A percentile compares a stretch with the other conserved stretches of the same genome.
Conservation (phyloP, 1,140 invertebrate species). For the Pseudoatta argentina region DNA sequence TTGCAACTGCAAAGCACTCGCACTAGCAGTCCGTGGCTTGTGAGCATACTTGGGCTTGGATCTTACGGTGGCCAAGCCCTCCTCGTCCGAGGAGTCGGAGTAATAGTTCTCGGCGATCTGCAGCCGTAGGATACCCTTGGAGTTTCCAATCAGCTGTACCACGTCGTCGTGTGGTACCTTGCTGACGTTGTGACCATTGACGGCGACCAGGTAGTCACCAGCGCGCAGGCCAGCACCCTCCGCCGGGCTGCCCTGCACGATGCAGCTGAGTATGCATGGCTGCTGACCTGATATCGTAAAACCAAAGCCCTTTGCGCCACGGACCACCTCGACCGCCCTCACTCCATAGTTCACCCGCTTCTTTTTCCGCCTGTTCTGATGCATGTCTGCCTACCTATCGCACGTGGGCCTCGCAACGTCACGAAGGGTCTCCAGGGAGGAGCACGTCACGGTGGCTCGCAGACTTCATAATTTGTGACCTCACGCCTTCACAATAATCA, state of each 20-base stretch:
- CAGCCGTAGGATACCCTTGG: conserved; percentile 92
- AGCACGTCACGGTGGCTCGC: background rate
- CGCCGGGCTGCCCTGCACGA: conserved; percentile 94
- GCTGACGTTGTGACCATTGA: conserved; percentile 95
- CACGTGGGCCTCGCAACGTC: background rate
- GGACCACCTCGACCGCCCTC: conserved; percentile 93
- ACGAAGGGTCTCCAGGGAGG: conserved; percentile 24
- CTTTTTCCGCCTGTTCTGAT: conserved; percentile 92
- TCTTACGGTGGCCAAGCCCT: conserved; percentile 86
- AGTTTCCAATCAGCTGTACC: conserved; percentile 95
- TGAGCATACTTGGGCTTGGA: conserved; percentile 90
- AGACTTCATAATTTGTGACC: conserved; percentile 5
- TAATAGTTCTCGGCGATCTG: conserved; percentile 96
- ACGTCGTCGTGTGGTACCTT: conserved; percentile 97
- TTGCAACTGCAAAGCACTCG: conserved; percentile 78
- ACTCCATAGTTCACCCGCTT: conserved; percentile 93
- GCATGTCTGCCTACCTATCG: conserved; percentile 83
- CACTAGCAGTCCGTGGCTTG: conserved; percentile 83
- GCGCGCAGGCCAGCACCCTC: conserved; percentile 94
- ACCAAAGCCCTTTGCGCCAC: conserved; percentile 95
- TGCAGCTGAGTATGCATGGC: conserved; percentile 95
- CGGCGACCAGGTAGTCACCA: conserved; percentile 96
- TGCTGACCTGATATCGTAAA: conserved; percentile 98
- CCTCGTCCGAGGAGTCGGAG: conserved; percentile 94
- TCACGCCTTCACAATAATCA: background rate